Base-by-base conservation (phyloP, 1,140 invertebrate genomes). In the Pogonomyrmex californicus region DNA sequence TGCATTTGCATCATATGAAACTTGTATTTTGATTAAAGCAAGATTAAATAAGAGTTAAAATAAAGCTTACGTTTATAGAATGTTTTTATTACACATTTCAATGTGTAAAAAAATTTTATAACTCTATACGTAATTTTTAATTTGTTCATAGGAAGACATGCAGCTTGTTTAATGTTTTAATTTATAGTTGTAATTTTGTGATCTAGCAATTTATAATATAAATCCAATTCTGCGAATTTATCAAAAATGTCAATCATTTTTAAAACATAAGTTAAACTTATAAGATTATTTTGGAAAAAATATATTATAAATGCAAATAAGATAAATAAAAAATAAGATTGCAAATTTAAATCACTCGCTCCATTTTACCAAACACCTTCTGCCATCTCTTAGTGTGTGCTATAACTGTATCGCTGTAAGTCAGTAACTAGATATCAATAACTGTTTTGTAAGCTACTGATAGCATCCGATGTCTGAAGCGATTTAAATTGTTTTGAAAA, bases 361-460 rank as follows among this genome's bases (percentile, higher is more conserved):
- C 68, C 30, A 49, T 41, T 54, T 70, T 23, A 56, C 17, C 33
- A 81, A 81, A 65, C 9, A 81, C 56, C 78, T 81, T 38, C 78
- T 81, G 78, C 65, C 78, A 70, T 81, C 65, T 81, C 65, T 81
- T 49, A 81, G 78, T 70, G 1, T 70, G 51, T 75, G 51, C 58
- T 51, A 70, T 44, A 81, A 81, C 78, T 51, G 78, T 81, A 62
- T 81, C 49, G 44, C 23, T 23, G 23, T 30, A 81, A 81, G 49
- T 9, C 5, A 41, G 47, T 54, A 68, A 33, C 63, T 81, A 44
- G 36, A 71, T 70, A 81, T 70, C 78, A 33, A 23, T 77, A 36
- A n/a, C 17, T 1, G 78, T 44, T 56, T 81, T 41, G 14, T 14
- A 81, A 70, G 41, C 23, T 81, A 44, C 70, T 33, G 14, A 70